Evolutionary conservation across 2,888 invertebrate genomes (phyloP), one percentile per base, ranked within the genome.

Genomic region (Hermodice carunculata): DNA sequence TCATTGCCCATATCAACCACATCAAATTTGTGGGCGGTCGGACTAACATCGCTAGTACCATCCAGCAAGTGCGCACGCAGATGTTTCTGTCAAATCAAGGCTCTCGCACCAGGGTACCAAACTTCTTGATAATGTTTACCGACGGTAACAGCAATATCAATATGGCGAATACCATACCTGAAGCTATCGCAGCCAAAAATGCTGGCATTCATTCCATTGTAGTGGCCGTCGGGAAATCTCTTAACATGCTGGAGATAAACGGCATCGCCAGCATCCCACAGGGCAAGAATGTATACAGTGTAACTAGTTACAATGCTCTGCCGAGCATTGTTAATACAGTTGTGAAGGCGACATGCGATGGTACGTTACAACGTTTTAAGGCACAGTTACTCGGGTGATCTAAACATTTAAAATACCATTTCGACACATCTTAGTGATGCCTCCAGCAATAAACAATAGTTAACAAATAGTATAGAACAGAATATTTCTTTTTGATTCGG

Each of bases 101-200:
- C 3, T 59, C 63, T 49, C 43, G 67, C 11, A 44, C 49, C 26
- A 44, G 58, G 24, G 63, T 51, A 1, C 51, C 51, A n/a, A 64
- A 67, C 60, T 59, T 43, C 48, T 46, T 67, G 29, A 32, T 67
- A 3, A 24, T 67, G 19, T 59, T 67, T 24, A 67, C 67, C 28
- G 67, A 67, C 28, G 67, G 67, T n/a, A 49, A 52, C 28, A 46
- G 63, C n/a, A 67, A 67, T 48, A 31, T 64, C 29, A 24, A 51
- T 1, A 22, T 28, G 4, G 54, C 52, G 19, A 48, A 64, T 11
- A 67, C 67, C 3, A 65, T 67, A 26, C 67, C 63, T 4, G 52
- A 67, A 42, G 67, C 63, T 24, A 67, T 67, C 29, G 43, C 22
- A 26, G 28, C 46, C 14, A 37, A 48, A 19, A 65, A 49, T 46